Evolutionary conservation across 2,113 vertebrate species (phyloP).

Genomic region (Bubo scandiacus): DNA sequence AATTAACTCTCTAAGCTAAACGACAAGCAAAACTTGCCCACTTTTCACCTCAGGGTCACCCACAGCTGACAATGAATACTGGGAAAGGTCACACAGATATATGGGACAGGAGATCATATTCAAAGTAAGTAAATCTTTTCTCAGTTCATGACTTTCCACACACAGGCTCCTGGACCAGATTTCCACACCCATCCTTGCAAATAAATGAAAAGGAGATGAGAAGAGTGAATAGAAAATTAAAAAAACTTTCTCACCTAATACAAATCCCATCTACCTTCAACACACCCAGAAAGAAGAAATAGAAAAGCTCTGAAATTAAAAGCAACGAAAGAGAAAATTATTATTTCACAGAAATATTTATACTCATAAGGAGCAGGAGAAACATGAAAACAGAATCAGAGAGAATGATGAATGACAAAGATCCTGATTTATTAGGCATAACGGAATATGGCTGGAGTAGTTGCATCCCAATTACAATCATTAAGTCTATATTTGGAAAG

Average conservation of each 20-base stretch:
- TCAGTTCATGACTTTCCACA: background rate
- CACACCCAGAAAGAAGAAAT: background rate
- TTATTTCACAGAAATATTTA: background rate
- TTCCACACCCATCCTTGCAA: background rate
- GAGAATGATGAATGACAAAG: background rate
- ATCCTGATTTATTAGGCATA: background rate
- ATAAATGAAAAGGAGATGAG: background rate
- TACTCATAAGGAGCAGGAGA: background rate
- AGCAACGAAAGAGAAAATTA: background rate
- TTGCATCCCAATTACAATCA: background rate
- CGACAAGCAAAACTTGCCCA: background rate
- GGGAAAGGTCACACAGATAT: background rate
- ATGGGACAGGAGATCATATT: background rate
- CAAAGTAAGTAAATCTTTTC: background rate
- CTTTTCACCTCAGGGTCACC: background rate
- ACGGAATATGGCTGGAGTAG: background rate
- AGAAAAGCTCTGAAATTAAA: background rate
- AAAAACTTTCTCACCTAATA: background rate
- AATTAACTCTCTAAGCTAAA: background rate
- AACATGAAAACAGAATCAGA: background rate
- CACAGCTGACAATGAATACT: accelerated
- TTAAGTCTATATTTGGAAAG: background rate
- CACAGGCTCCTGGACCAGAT: background rate
- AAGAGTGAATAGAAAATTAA: background rate
- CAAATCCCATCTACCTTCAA: background rate